phyloP scores from a whole-genome alignment of 2,888 invertebrate species.

The Bibio marci region DNA sequence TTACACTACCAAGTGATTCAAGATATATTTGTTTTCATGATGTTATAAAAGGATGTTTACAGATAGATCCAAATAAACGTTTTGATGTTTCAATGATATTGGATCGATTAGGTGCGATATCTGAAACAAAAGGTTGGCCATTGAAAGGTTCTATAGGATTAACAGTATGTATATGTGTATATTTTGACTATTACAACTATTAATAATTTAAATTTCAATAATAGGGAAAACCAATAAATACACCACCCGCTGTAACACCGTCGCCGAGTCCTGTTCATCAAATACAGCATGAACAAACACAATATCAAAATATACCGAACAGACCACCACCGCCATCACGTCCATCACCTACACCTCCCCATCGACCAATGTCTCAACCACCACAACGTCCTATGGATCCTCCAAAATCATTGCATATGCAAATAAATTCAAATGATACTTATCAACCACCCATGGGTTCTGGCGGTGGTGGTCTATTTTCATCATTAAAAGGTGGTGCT shows the following conservation, averaged over 20 bases:
- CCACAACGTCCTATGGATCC: constrained; percentile 18
- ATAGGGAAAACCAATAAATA: constrained; percentile 22
- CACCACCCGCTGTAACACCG: constrained; percentile 16
- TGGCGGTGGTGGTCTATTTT: constrained; percentile 46
- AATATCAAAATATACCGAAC: constrained; percentile 3
- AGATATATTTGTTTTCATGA: constrained; percentile 75
- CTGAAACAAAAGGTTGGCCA: constrained; percentile 69
- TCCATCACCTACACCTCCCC: constrained; percentile 22
- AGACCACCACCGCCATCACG: constrained; percentile 11
- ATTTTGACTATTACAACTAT: not conserved
- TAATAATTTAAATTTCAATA: constrained; percentile 1
- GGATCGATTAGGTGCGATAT: constrained; percentile 75
- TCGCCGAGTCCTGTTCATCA: constrained; percentile 11
- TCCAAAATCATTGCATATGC: constrained; percentile 14
- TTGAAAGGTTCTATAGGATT: constrained; percentile 58
- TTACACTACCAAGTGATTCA: constrained; percentile 58
- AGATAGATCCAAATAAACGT: constrained; percentile 67
- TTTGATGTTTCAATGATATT: constrained; percentile 61
- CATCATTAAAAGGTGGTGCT: constrained; percentile 81
- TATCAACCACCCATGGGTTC: constrained; percentile 11
- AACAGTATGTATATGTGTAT: constrained; percentile 26
- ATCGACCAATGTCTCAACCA: constrained; percentile 18
- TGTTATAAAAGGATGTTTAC: constrained; percentile 70
- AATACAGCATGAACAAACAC: not conserved
- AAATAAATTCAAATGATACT: constrained; percentile 7